phyloP scores from a whole-genome alignment of 2,888 invertebrate species.

The Orchesella flavescens region DNA sequence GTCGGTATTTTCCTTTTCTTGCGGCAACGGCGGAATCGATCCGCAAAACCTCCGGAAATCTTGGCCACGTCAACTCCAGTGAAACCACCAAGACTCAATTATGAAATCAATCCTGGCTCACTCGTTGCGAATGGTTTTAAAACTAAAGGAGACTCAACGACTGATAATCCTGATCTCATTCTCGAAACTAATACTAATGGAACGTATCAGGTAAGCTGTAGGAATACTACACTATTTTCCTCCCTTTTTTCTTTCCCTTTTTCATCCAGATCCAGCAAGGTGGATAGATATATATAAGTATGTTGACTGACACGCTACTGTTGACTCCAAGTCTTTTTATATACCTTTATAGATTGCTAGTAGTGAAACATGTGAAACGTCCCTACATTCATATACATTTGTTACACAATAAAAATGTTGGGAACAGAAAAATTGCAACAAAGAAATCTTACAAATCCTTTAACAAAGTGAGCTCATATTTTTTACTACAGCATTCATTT shows the following conservation, averaged over 20 bases:
- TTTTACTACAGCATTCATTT: slow-evolving; percentile 17
- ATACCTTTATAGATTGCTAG: slow-evolving; percentile 19
- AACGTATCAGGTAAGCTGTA: slow-evolving; percentile 69
- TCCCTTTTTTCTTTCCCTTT: not conserved
- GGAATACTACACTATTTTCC: slow-evolving; percentile 20
- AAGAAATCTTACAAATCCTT: slow-evolving; percentile 59
- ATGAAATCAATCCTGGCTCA: slow-evolving; percentile 71
- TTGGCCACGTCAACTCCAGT: slow-evolving; percentile 71
- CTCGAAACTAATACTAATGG: slow-evolving; percentile 72
- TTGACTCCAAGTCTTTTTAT: not conserved
- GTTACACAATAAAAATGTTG: not conserved
- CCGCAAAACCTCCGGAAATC: slow-evolving; percentile 68
- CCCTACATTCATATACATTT: not conserved
- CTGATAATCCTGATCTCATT: slow-evolving; percentile 76
- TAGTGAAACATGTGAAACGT: not conserved
- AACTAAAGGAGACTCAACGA: slow-evolving; percentile 72
- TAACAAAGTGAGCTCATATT: slow-evolving; percentile 59
- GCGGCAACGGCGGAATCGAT: slow-evolving; percentile 76
- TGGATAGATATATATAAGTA: not conserved
- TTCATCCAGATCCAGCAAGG: not conserved
- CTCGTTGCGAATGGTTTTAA: slow-evolving; percentile 70
- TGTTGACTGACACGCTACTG: not conserved
- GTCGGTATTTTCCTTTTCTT: slow-evolving; percentile 79
- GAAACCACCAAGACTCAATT: slow-evolving; percentile 72
- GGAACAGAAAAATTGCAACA: slow-evolving; percentile 50